Evolutionary conservation across 2,888 invertebrate species (phyloP).

Genomic region (Didymodactylos carnosus): DNA sequence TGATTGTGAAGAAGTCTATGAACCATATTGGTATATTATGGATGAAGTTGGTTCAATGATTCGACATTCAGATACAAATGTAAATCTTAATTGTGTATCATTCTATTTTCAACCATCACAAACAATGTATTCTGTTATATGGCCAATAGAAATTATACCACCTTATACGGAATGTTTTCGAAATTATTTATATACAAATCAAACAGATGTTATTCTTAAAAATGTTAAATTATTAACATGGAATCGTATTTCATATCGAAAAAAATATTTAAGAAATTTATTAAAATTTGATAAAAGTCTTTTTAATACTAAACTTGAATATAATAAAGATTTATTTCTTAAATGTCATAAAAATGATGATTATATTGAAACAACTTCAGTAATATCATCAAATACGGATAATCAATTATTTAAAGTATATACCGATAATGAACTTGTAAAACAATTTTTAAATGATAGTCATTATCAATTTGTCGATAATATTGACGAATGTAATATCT

Average conservation of each 20-base stretch:
- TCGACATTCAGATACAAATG: conserved; percentile 50
- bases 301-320: neutral
- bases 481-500: conserved; percentile 55
- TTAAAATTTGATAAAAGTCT: neutral
- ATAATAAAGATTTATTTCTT: neutral
- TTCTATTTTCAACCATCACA: conserved; percentile 46
- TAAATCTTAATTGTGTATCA: conserved; percentile 61
- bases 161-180: conserved; percentile 20
- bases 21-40: conserved; percentile 46
- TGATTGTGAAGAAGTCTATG: neutral
- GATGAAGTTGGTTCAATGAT: conserved; percentile 74
- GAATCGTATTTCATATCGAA: conserved; percentile 29
- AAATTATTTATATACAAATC: conserved; percentile 35
- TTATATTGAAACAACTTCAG: neutral
- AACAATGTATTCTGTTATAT: conserved; percentile 23
- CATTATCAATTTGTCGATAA: conserved; percentile 52
- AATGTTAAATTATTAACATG: conserved; percentile 49
- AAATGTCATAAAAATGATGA: neutral
- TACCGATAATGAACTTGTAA: conserved; percentile 46
- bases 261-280: neutral
- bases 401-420: conserved; percentile 42
- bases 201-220: conserved; percentile 17
- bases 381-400: neutral
- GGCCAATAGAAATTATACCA: conserved; percentile 22
- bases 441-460: conserved; percentile 47